phyloP scores from a whole-genome alignment of 1,140 invertebrate genomes.

The Saxidomus purpurata region DNA sequence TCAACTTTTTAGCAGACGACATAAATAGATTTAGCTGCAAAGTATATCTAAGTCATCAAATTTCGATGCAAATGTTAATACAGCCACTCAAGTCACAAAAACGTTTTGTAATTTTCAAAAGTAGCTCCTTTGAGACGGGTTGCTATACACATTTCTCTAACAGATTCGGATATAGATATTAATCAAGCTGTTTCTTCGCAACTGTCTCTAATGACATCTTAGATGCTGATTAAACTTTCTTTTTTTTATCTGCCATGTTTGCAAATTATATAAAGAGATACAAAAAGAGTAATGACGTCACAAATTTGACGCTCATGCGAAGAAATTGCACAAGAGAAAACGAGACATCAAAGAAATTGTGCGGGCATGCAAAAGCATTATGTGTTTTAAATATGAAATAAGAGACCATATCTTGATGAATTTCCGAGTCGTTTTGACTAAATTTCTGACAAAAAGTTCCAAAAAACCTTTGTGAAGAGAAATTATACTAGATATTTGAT shows the following conservation, averaged over 20 bases:
- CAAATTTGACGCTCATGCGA: conserved; percentile 21
- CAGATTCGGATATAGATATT: not conserved
- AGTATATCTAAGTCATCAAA: conserved; percentile 28
- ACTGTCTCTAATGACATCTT: not conserved
- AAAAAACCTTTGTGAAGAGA: conserved; percentile 24
- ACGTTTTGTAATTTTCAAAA: not conserved
- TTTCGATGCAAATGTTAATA: not conserved
- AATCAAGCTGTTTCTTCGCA: not conserved
- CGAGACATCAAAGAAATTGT: conserved; percentile 35
- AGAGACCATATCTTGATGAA: conserved; percentile 32
- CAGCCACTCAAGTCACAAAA: not conserved
- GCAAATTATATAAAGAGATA: not conserved
- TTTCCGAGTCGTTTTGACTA: conserved; percentile 33
- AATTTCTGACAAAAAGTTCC: conserved; percentile 23
- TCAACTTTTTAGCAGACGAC: conserved; percentile 33
- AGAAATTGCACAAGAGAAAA: conserved; percentile 25
- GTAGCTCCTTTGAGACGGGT: not conserved
- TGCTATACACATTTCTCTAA: not conserved
- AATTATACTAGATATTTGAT: conserved; percentile 24
- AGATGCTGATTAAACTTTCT: not conserved
- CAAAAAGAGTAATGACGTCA: not conserved
- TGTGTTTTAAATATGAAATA: conserved; percentile 60
- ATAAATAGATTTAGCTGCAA: conserved; percentile 17
- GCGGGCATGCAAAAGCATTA: not conserved
- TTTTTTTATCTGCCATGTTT: not conserved